These are phyloP conservation scores for Rutpela maculata DNA, from an alignment of 2,888 invertebrate genomes.

Conservation along the genomic window DNA sequence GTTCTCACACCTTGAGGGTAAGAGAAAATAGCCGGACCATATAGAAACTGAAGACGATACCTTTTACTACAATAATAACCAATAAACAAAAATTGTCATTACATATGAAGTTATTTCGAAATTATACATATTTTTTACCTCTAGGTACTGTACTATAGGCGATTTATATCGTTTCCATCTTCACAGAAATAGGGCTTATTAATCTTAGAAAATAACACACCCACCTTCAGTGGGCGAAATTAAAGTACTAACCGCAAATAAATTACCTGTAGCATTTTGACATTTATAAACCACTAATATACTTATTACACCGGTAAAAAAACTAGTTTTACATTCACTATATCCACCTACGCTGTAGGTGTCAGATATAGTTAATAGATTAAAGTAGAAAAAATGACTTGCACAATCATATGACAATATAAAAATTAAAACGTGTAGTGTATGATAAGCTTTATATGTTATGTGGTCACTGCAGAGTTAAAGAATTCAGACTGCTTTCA, in stretches of 20 bases:
- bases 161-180: too few relatives aligned
- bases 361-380: background rate
- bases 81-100: too few relatives aligned
- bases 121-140: too few relatives aligned
- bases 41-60: too few relatives aligned
- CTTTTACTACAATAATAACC: too few relatives aligned
- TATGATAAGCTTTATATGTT: constrained; percentile 41
- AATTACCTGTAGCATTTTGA: background rate
- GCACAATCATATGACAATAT: background rate
- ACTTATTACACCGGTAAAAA: background rate
- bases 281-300: background rate
- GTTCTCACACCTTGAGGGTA: too few relatives aligned
- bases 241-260: background rate
- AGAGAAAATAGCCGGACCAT: too few relatives aligned
- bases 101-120: too few relatives aligned
- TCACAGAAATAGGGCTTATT: too few relatives aligned
- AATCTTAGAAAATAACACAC: background rate
- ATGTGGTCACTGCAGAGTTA: constrained; percentile 36
- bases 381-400: background rate
- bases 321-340: too few relatives aligned
- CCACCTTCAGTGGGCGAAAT: background rate
- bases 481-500: constrained; percentile 48
- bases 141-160: too few relatives aligned
- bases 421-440: constrained; percentile 23
- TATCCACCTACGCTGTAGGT: too few relatives aligned